Base-by-base conservation (phyloP, 2,888 invertebrate species). In the Leptopterna dolabrata region DNA sequence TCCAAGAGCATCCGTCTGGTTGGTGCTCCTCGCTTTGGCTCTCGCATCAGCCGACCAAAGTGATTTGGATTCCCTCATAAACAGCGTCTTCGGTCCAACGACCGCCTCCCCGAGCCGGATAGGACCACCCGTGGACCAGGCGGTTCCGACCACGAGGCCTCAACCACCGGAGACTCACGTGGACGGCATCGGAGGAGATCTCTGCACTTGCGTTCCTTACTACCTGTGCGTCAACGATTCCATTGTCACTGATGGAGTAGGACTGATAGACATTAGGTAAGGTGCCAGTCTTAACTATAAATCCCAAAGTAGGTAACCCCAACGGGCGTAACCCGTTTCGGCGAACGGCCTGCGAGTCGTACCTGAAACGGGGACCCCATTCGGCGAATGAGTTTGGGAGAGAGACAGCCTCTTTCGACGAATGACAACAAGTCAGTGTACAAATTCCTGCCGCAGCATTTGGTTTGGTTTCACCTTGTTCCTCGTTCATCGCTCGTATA, bases 261-360 rank as follows among this genome's bases (percentile, higher is more conserved):
- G 95, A 7, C 92, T 96, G 47, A 95, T 97, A 84, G 96, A 97
- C 90, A 95, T 97, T 85, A 94, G 97, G 94, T 95, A 92, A 90
- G 92, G 91, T n/a, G n/a, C n/a, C n/a, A n/a, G n/a, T n/a, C n/a
- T n/a, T n/a, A n/a, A n/a, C n/a, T n/a, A n/a, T n/a, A n/a, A n/a
- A n/a, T n/a, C n/a, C n/a, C n/a, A n/a, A n/a, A n/a, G n/a, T n/a
- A n/a, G n/a, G n/a, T n/a, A n/a, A n/a, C n/a, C n/a, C n/a, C n/a
- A n/a, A n/a, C n/a, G n/a, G n/a, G n/a, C n/a, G n/a, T n/a, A n/a
- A n/a, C n/a, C n/a, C n/a, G n/a, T n/a, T n/a, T n/a, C n/a, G n/a
- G n/a, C n/a, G n/a, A n/a, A n/a, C n/a, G n/a, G n/a, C n/a, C n/a
- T n/a, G n/a, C n/a, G n/a, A n/a, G n/a, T n/a, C n/a, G n/a, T n/a